Base-by-base conservation (phyloP, 2,888 invertebrate genomes). In the Hirtodrosophila confusa region DNA sequence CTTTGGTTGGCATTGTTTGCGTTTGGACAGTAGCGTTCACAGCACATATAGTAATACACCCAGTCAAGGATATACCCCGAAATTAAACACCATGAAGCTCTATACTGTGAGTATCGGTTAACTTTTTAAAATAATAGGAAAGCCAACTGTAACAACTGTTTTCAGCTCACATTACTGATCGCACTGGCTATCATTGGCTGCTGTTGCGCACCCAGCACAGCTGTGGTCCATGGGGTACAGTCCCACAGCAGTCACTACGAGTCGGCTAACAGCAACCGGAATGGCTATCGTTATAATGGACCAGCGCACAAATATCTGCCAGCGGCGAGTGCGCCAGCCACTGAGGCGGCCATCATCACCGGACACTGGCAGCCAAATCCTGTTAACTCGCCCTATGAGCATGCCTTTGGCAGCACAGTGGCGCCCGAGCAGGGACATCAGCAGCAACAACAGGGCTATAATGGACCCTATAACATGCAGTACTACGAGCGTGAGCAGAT, bases 241-340 rank as follows among this genome's bases (percentile, higher is more conserved):
- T 40, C 75, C 7, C 10, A 31, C 8, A 56, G 49, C 9, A 5
- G 39, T 0, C 50, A 43, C 1, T 56, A 60, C 8, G 44, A 61
- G 10, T 7, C 51, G 7, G 3, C 49, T 2, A 10, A 5, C 8
- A 57, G 29, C 17, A 72, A 62, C 45, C 17, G 44, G 4, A 54
- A 80, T 45, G 82, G 86, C 29, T 83, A 83, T 48, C 80, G 82
- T 0, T 83, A 83, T 8, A 86, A 86, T 45, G 82, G 84, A n/a
- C 82, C 82, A 0, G 83, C 82, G 0, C 82, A 83, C 45, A 83
- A 83, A 24, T 83, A 83, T 37, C 35, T 83, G 51, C 82, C 86
- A 0, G 69, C 68, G 1, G 62, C 68, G 31, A 73, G 51, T 35
- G 44, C 63, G 2, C 53, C 56, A 0, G 43, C 48, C 35, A 71